Base-by-base conservation (phyloP, 1,140 invertebrate genomes). In the Bombus haemorrhoidalis region DNA sequence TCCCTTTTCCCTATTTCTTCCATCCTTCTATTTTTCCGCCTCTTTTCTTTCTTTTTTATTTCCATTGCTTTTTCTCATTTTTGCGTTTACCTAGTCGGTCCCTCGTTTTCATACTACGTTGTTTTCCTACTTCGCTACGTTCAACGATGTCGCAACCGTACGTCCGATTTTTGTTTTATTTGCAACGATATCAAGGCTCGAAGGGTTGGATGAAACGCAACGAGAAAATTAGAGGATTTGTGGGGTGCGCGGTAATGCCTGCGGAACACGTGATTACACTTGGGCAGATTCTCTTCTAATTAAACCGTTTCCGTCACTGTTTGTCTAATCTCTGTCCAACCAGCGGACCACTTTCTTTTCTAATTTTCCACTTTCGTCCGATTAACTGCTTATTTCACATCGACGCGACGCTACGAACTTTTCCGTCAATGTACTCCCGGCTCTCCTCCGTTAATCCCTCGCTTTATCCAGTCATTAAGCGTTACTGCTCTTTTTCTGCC, bases 381-480 rank as follows among this genome's bases (percentile, higher is more conserved):
- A 84, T 62, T 84, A 84, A 79, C 82, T 71, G 75, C 41, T 71
- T 84, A 84, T 79, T 84, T 71, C 62, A 57, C 75, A 68, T 57
- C 39, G 64, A 34, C 53, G 28, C 39, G 25, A 34, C 39, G 32
- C 62, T 6, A 32, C 41, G 6, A 12, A 13, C 32, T 39, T 37
- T 18, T 9, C 8, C 15, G 32, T 41, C 68, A 43, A 32, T 34
- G 34, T 32, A 41, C 75, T 9, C 43, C 9, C 8, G 34, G 66
- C 12, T 6, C 39, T 37, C 12, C 2, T 32, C 6, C 1, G 75
- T 79, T 84, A 84, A 84, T 84, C 66, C 75, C 12, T 25, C 82
- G 69, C 75, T 84, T 79, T 84, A 79, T 84, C 59, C 28, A 62
- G 59, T 62, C 59, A 62, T 62, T 62, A 62, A 62, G 59, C 59